Percentiles rank a stretch among this genome's conserved stretches.
These are phyloP conservation scores for Zaprionus vittiger DNA, from an alignment of 1,140 invertebrate species.

Conservation along the genomic window DNA sequence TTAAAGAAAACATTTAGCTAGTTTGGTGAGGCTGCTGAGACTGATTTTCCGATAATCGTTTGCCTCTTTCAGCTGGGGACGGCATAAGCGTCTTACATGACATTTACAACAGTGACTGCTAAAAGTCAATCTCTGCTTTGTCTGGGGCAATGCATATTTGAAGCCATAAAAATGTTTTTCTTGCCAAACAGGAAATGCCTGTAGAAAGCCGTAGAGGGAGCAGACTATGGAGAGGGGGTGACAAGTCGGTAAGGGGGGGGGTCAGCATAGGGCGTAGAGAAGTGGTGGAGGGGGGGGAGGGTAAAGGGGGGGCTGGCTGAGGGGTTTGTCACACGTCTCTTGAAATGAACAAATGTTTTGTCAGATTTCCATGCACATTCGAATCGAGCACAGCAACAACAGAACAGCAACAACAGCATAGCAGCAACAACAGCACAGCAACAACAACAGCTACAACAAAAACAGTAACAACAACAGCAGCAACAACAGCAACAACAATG, in stretches of 20 bases:
- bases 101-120: slow-evolving; percentile 65
- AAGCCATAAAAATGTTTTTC: slow-evolving; percentile 74
- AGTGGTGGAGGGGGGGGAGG: neutral
- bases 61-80: neutral
- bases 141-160: slow-evolving; percentile 61
- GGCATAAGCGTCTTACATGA: slow-evolving; percentile 49
- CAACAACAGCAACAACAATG: slow-evolving; percentile 33
- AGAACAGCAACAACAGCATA: slow-evolving; percentile 14
- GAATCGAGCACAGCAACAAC: slow-evolving; percentile 24
- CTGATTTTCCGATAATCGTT: neutral
- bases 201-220: slow-evolving; percentile 23
- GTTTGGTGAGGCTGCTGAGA: neutral
- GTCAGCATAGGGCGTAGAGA: neutral
- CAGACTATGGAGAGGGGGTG: neutral
- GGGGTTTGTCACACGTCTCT: slow-evolving; percentile 50
- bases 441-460: neutral
- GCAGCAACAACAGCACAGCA: slow-evolving; percentile 22
- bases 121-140: slow-evolving; percentile 79
- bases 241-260: neutral
- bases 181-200: slow-evolving; percentile 69
- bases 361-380: slow-evolving; percentile 31
- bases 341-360: slow-evolving; percentile 54
- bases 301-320: slow-evolving; percentile 20
- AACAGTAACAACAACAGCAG: slow-evolving; percentile 20
- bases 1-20: neutral